phyloP scores from a whole-genome alignment of 2,888 invertebrate species.

The Invenusta paracnida region DNA sequence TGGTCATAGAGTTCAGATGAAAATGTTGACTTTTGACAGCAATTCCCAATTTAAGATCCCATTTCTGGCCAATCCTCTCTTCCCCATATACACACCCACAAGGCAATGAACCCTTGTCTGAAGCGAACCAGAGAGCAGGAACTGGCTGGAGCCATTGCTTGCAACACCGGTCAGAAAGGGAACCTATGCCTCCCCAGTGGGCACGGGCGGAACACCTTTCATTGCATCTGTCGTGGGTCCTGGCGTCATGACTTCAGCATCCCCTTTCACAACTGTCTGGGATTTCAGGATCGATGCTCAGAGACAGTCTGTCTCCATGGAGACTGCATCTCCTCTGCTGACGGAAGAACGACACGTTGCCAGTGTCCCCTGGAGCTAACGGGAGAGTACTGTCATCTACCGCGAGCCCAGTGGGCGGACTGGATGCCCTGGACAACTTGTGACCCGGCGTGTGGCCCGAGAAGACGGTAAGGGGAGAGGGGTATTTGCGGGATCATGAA shows the following conservation, averaged over 20 bases:
- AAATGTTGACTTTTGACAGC: no score
- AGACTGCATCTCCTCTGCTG: constrained; percentile 34
- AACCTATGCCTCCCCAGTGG: background rate
- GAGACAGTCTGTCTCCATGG: constrained; percentile 36
- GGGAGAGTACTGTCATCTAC: constrained; percentile 24
- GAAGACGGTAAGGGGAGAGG: background rate
- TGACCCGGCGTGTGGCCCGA: constrained; percentile 33
- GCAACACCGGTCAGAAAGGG: constrained; percentile 38
- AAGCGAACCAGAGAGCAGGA: background rate
- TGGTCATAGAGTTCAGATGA: no score
- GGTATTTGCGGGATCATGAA: no score
- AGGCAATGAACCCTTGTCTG: constrained; percentile 27
- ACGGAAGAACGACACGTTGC: constrained; percentile 29
- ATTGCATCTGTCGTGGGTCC: background rate
- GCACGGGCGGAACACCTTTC: background rate
- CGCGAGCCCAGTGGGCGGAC: constrained; percentile 17
- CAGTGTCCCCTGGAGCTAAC: constrained; percentile 32
- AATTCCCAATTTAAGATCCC: no score
- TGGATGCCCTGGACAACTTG: constrained; percentile 38
- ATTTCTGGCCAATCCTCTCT: no score
- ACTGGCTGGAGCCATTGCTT: constrained; percentile 25
- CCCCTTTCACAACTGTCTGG: constrained; percentile 20
- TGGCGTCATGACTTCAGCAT: constrained; percentile 32
- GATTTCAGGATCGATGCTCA: constrained; percentile 30
- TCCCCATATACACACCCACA: no score